Evolutionary conservation across 2,888 invertebrate species (phyloP), one percentile per base, ranked within the genome.

Genomic region (Drosophila nr. medialis): DNA sequence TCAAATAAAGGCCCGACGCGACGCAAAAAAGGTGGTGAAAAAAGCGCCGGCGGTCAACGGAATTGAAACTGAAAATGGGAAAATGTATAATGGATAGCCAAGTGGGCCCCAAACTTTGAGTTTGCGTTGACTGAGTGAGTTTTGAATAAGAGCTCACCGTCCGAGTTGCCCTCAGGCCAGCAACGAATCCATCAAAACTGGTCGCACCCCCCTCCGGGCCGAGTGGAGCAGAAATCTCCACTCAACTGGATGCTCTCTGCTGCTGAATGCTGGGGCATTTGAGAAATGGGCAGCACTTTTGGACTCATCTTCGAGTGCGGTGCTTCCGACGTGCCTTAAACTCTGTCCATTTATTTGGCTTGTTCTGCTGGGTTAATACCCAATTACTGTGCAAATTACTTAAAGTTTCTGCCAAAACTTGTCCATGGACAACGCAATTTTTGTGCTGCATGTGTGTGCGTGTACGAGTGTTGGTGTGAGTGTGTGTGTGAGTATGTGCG

Each of bases 351-450:
- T 90, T 90, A 87, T 85, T 81, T 86, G 80, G 78, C 54, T 78
- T 72, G 81, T 86, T 83, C 84, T 27, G 91, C 91, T 87, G 83
- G 91, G 92, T 91, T 92, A 92, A 92, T 92, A 89, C 90, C 87
- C 92, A 91, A 92, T 92, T 92, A 91, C 91, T 89, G 91, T 92
- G 91, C 85, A 92, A 92, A 92, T 92, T 92, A 89, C 91, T 91
- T 90, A 81, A 88, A 91, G 80, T 82, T 87, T 77, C 72, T 70
- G 55, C 58, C 54, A 58, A 67, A 83, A 79, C 69, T 67, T 80
- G 72, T 72, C 50, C 49, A 77, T 70, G 77, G 80, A 61, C 81
- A 65, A 65, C 45, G 63, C 63, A 45, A 68, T 54, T 49, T 77
- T 50, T 36, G 13, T 38, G 36, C 24, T 45, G 34, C 32, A 48